Percentiles rank a stretch among this genome's conserved stretches.
Evolutionary conservation across 2,797 vertebrate species (phyloP).

Genomic region (Chelidonichthys spinosus): DNA sequence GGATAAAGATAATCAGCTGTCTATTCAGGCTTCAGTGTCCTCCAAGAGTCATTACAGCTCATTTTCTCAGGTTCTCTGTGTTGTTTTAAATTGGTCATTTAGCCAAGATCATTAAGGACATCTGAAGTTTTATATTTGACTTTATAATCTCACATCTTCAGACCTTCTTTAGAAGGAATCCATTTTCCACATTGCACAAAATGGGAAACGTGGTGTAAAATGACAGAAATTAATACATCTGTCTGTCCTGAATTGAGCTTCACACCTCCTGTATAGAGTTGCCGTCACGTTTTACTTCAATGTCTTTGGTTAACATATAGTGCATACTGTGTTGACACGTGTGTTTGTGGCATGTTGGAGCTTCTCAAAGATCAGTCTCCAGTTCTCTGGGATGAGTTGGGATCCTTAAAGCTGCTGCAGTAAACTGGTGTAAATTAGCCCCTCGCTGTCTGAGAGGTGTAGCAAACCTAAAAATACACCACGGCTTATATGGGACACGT

Average conservation of each 20-base stretch:
- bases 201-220: too few relatives aligned
- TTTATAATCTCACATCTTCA: neutral
- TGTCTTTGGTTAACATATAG: neutral
- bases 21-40: conserved; percentile 13
- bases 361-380: conserved; percentile 44
- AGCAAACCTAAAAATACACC: conserved; percentile 63
- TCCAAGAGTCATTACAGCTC: conserved; percentile 36
- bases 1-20: conserved; percentile 31
- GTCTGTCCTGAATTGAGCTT: conserved; percentile 1
- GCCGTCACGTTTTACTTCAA: neutral
- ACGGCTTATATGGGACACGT: conserved; percentile 29
- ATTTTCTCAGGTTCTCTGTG: conserved; percentile 35
- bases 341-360: conserved; percentile 15
- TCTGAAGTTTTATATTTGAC: neutral
- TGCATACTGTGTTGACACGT: neutral
- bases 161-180: neutral
- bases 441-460: conserved; percentile 24
- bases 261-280: conserved; percentile 6
- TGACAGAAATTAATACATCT: neutral
- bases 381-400: conserved; percentile 40
- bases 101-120: neutral
- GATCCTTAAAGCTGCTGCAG: conserved; percentile 29
- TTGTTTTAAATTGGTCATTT: conserved; percentile 14
- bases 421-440: conserved; percentile 34
- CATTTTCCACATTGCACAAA: neutral